Percentiles rank a stretch among this genome's conserved stretches.
phyloP scores from a whole-genome alignment of 2,888 invertebrate species.

The Mechanitis messenoides region DNA sequence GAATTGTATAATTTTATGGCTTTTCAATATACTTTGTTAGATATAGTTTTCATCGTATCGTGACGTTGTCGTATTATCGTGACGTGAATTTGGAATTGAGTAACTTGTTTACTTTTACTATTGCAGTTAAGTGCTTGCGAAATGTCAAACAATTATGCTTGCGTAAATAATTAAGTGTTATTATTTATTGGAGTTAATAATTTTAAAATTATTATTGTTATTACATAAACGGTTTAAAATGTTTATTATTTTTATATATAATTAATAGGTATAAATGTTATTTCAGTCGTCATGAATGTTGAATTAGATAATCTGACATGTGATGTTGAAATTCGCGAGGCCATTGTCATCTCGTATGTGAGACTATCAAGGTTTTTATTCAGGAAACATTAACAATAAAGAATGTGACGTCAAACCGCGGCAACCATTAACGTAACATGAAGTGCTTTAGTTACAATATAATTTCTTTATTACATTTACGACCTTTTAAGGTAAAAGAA shows the following conservation, averaged over 20 bases:
- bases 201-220: no score
- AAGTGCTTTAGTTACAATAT: constrained; percentile 23
- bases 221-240: no score
- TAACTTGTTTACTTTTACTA: constrained; percentile 1
- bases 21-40: no score
- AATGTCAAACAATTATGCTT: background rate
- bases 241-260: no score
- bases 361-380: constrained; percentile 30
- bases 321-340: constrained; percentile 15
- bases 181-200: no score
- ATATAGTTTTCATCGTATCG: no score
- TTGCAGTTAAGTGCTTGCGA: background rate
- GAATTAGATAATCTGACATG: constrained; percentile 1
- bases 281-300: background rate
- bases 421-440: constrained; percentile 23
- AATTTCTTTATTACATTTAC: constrained; percentile 10
- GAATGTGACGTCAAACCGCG: constrained; percentile 29
- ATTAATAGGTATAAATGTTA: no score
- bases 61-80: background rate
- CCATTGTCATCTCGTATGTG: constrained; percentile 30
- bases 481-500: background rate
- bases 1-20: no score
- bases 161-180: background rate
- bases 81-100: background rate
- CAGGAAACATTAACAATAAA: constrained; percentile 32